Base-by-base conservation (phyloP, 2,888 invertebrate species). In the Trissonchulus latispiculum region DNA sequence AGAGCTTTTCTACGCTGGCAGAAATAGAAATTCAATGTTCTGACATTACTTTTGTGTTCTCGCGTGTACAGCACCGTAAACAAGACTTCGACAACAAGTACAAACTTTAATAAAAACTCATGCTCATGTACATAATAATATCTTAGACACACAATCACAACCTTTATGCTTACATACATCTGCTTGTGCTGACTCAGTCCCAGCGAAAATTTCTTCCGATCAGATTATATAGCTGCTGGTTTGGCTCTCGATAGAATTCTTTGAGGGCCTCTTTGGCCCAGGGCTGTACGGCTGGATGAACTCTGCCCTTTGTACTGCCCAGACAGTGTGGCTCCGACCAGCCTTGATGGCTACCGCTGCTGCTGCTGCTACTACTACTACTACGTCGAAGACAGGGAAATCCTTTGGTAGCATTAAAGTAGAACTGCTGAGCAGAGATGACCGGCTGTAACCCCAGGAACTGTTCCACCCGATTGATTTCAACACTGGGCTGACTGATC, bases 371-470 rank as follows among this genome's bases (percentile, higher is more conserved):
- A 61, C 31, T 29, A 61, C n/a, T 68, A 23, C 28, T 76, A 0
- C 72, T 70, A 28, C 72, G 71, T 73, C 81, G 80, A 15, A 95
- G 86, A 80, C 94, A 95, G 0, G 93, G 94, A 83, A 95, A 95
- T 1, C 93, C 93, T 83, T 94, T 93, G 2, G 91, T 90, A 1
- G 91, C 89, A 84, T 94, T 93, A 82, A 93, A 92, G 85, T 91
- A 93, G 85, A 95, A 94, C 84, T 94, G 91, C 80, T 91, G 90
- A 78, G 91, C 91, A 0, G 90, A 90, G 76, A 94, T 90, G 36
- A 92, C 89, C 28, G 88, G 88, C 81, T 92, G 90, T 36, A 95
- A 85, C 1, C 91, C 91, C 35, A 94, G 87, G 83, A 94, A 94
- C 79, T 91, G 37, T 61, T 67, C 71, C 0, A 64, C 71, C 31